Conservation (phyloP, 2,113 vertebrate genomes). For the Anhinga rufa region DNA sequence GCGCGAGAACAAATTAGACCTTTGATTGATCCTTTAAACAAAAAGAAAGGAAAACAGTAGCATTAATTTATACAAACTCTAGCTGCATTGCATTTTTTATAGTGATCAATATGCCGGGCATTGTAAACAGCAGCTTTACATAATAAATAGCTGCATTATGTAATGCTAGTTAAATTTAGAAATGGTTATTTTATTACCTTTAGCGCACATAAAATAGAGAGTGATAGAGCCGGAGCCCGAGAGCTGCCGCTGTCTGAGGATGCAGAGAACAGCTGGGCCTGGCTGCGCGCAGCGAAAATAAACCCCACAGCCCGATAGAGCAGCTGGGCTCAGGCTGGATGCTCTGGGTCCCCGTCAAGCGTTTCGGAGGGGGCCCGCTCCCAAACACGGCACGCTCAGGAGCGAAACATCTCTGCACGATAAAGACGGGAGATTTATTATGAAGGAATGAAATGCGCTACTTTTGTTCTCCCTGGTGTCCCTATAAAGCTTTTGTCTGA, state of each 20-base stretch:
- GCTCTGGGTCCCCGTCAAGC: not conserved
- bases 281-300: not conserved
- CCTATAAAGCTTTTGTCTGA: slow-evolving; percentile 56
- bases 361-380: not conserved
- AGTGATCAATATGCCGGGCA: slow-evolving; percentile 55
- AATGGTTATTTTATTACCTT: slow-evolving; percentile 70
- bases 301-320: not conserved
- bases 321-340: not conserved
- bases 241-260: slow-evolving; percentile 29
- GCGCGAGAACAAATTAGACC: slow-evolving; percentile 62
- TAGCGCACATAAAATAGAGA: slow-evolving; percentile 50
- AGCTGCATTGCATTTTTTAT: slow-evolving; percentile 44
- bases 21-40: slow-evolving; percentile 71
- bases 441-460: slow-evolving; percentile 49
- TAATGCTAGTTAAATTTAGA: slow-evolving; percentile 74
- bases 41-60: slow-evolving; percentile 52
- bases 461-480: slow-evolving; percentile 59
- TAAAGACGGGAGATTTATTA: slow-evolving; percentile 65
- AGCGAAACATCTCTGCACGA: slow-evolving; percentile 37
- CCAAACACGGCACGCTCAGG: not conserved
- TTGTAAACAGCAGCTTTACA: slow-evolving; percentile 65
- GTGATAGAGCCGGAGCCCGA: slow-evolving; percentile 23
- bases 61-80: slow-evolving; percentile 54
- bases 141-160: slow-evolving; percentile 72
- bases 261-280: not conserved